phyloP scores from a whole-genome alignment of 2,888 invertebrate genomes.

The Cephonodes hylas region DNA sequence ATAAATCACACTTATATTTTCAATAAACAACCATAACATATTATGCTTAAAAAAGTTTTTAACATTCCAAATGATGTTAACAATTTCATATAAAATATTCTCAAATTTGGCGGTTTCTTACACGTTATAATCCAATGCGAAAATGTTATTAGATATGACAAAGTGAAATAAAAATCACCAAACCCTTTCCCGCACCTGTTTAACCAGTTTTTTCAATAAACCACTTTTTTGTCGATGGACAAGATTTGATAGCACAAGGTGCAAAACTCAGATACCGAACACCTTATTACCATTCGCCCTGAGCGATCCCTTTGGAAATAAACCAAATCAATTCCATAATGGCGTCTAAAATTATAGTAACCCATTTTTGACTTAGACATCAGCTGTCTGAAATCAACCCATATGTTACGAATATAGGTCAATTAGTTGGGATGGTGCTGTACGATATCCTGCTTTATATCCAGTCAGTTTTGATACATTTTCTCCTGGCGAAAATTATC shows the following conservation, averaged over 20 bases:
- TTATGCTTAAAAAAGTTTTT: too few species aligned
- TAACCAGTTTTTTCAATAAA: slow-evolving; percentile 55
- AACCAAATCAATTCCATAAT: slow-evolving; percentile 70
- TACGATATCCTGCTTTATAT: slow-evolving; percentile 29
- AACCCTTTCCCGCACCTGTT: slow-evolving; percentile 56
- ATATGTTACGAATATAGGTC: slow-evolving; percentile 73
- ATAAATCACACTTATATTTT: too few species aligned
- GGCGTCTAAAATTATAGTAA: slow-evolving; percentile 65
- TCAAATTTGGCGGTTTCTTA: background rate
- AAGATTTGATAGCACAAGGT: slow-evolving; percentile 71
- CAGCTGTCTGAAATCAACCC: slow-evolving; percentile 66
- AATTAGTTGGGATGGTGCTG: slow-evolving; percentile 43
- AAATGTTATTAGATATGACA: slow-evolving; percentile 10
- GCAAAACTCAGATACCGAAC: slow-evolving; percentile 65
- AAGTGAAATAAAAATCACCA: slow-evolving; percentile 34
- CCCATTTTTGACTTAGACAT: slow-evolving; percentile 67
- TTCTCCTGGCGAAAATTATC: slow-evolving; percentile 22
- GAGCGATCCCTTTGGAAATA: slow-evolving; percentile 60
- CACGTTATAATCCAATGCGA: background rate
- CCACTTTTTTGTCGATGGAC: slow-evolving; percentile 41
- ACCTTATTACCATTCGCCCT: slow-evolving; percentile 63
- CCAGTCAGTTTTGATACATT: slow-evolving; percentile 23
- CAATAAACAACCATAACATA: too few species aligned
- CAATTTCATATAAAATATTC: background rate
- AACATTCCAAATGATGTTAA: too few species aligned